Evolutionary conservation across 2,113 vertebrate species (phyloP), one percentile per base, ranked within the genome.

Genomic region (Grammomys dolichurus): DNA sequence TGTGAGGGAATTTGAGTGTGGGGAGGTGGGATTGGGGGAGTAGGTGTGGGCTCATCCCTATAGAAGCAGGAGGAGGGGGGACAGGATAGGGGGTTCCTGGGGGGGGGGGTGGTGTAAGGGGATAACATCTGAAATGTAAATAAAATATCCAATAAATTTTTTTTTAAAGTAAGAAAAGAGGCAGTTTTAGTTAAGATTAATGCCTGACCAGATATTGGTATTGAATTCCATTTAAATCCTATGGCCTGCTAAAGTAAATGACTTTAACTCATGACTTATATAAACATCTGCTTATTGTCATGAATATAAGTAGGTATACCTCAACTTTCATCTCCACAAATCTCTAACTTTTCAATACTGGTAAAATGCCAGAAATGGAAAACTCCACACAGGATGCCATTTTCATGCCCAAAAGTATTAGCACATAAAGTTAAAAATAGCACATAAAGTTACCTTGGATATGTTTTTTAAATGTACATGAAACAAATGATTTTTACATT

Each of bases 201-300:
- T 92, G 43, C 24, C 16, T 85, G 46, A 75, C n/a, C 5, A 58
- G 48, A 56, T 80, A 87, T 90, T 81, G 60, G 28, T 60, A 81
- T 89, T 76, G 54, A 96, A 65, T 72, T 58, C 2, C 28, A 60
- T 82, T 96, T 80, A 3, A 20, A 26, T 75, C 5, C 43, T 85
- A 56, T 20, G 73, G 33, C 40, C 26, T 87, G 89, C 16, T 76
- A 76, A 82, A 77, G 87, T 85, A 91, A 82, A 88, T 95, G 58
- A 84, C 76, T 70, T 95, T 58, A 56, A 63, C 63, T 69, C 89
- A 19, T 43, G 60, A 84, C 65, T 90, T 87, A 81, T 76, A 36
- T 76, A 65, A 58, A 48, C 36, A 43, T 67, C n/a, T 56, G 51
- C 31, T n/a, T 80, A 43, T 40, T 67, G 11, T 46, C 24, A 63